Conservation (phyloP, 2,888 invertebrate species). For the Ceratothoa steindachneri region DNA sequence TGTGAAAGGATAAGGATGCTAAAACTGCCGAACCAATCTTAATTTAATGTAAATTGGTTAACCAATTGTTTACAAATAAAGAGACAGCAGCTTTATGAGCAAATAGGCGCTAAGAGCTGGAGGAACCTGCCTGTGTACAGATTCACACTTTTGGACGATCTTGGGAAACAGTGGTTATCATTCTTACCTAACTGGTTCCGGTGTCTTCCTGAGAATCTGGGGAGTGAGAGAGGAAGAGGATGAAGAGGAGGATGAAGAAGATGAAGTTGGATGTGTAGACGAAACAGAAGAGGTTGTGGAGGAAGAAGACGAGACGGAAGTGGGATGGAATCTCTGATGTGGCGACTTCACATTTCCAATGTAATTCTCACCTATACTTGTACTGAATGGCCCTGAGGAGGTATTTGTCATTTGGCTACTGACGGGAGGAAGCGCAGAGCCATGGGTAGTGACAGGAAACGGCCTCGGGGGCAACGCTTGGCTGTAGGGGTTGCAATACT, state of each 20-base stretch:
- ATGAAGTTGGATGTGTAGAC: constrained; percentile 14
- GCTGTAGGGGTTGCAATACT: constrained; percentile 43
- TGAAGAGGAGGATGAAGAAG: constrained; percentile 25
- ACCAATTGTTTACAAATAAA: too few species aligned
- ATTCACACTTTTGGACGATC: background rate
- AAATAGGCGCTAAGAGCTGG: too few species aligned
- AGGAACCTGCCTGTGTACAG: too few species aligned
- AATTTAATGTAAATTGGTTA: too few species aligned
- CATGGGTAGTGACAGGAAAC: background rate
- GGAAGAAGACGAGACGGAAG: background rate
- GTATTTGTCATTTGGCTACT: background rate
- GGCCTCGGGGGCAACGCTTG: constrained; percentile 32
- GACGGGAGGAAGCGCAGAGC: background rate
- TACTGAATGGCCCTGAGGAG: constrained; percentile 6
- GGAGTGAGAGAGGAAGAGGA: constrained; percentile 31
- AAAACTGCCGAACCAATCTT: too few species aligned
- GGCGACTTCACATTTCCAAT: background rate
- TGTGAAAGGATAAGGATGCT: too few species aligned
- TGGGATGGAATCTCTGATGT: constrained; percentile 14
- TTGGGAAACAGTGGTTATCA: background rate
- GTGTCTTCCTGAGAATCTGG: constrained; percentile 46
- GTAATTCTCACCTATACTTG: background rate
- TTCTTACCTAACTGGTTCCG: constrained; percentile 46
- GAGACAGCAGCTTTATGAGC: too few species aligned
- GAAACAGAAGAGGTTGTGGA: background rate